Evolutionary conservation across 2,797 vertebrate genomes (phyloP).

Genomic region (Liparis tanakae): DNA sequence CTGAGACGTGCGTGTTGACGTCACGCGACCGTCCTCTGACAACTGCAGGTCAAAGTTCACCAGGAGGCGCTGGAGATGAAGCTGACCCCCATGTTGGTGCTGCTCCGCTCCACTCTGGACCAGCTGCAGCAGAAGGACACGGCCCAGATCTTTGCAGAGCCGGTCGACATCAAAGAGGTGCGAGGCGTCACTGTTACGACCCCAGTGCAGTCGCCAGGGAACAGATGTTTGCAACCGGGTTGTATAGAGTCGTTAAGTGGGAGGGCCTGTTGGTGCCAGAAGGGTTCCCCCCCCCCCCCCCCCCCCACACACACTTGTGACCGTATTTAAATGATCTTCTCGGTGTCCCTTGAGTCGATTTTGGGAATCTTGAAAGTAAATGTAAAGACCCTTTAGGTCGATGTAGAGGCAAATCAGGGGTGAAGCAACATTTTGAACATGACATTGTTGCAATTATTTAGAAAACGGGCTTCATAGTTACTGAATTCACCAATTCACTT

Average conservation of each 20-base stretch:
- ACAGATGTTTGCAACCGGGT: neutral
- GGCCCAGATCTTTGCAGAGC: slow-evolving; percentile 92
- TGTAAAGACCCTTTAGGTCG: neutral
- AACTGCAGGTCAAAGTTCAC: slow-evolving; percentile 90
- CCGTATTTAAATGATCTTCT: neutral
- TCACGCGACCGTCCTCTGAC: slow-evolving; percentile 6
- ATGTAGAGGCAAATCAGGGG: neutral
- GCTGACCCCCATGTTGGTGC: slow-evolving; percentile 90
- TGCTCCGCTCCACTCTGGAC: slow-evolving; percentile 93
- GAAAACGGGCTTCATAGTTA: no score
- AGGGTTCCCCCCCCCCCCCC: no score
- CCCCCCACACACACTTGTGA: neutral
- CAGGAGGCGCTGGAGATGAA: slow-evolving; percentile 93
- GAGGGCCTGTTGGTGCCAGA: neutral
- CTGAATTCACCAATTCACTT: neutral
- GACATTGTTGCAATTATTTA: neutral
- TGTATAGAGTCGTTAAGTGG: neutral
- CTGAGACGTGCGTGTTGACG: neutral
- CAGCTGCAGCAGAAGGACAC: slow-evolving; percentile 96
- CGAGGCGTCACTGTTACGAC: slow-evolving; percentile 26
- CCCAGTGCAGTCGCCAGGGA: neutral
- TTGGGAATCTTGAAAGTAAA: neutral
- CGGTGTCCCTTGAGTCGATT: neutral
- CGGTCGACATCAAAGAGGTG: slow-evolving; percentile 85
- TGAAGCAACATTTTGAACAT: neutral